A percentile compares a stretch with the other conserved stretches of the same genome.
phyloP scores from a whole-genome alignment of 2,888 invertebrate genomes.

The Sericinus montela region DNA sequence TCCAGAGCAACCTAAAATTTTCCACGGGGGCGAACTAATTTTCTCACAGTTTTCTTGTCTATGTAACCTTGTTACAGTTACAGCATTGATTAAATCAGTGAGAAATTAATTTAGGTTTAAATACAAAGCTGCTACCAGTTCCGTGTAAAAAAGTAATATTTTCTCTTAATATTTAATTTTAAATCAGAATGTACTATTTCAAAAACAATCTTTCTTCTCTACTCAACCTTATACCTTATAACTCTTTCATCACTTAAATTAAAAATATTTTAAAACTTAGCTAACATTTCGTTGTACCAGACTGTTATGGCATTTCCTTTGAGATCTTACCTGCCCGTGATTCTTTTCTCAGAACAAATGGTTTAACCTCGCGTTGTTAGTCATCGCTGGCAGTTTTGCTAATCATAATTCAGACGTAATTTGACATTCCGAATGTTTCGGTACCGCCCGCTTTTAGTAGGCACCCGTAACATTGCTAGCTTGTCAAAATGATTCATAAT shows the following conservation, averaged over 20 bases:
- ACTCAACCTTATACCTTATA: constrained; percentile 8
- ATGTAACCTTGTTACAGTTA: too few species aligned
- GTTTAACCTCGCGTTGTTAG: constrained; percentile 45
- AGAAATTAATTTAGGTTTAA: too few species aligned
- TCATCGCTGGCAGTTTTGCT: constrained; percentile 43
- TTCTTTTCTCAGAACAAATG: constrained; percentile 45
- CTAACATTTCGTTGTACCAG: constrained; percentile 21
- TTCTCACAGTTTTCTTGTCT: too few species aligned
- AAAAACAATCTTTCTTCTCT: not conserved
- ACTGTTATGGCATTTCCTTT: constrained; percentile 52
- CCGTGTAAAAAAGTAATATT: too few species aligned
- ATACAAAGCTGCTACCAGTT: too few species aligned
- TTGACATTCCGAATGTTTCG: constrained; percentile 19
- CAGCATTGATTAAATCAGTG: too few species aligned
- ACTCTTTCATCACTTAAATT: constrained; percentile 13
- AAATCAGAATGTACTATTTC: not conserved
- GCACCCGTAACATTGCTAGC: not conserved
- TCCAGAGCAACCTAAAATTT: too few species aligned
- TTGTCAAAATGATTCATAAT: not conserved
- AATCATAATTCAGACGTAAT: constrained; percentile 37
- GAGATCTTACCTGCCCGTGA: constrained; percentile 38
- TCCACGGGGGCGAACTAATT: too few species aligned
- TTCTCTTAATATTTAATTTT: too few species aligned
- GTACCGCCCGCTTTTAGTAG: constrained; percentile 5
- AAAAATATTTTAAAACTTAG: constrained; percentile 19